Evolutionary conservation across 1,140 invertebrate species (phyloP).

Genomic region (Augochlora pura): DNA sequence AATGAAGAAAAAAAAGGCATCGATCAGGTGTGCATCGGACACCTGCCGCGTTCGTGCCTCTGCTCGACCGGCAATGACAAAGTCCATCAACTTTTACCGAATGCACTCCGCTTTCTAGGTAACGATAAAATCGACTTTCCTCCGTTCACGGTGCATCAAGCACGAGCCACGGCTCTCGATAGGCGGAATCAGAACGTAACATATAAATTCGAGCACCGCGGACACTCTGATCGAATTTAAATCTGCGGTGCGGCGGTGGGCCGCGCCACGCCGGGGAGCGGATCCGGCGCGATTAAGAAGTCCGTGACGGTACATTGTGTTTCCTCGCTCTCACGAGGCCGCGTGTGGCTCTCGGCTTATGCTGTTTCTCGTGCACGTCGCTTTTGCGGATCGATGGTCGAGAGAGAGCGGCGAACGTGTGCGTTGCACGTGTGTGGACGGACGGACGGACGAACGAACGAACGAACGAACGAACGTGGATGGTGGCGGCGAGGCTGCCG

Average conservation of each 20-base stretch:
- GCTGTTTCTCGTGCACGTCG: neutral
- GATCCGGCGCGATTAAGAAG: slow-evolving; percentile 78
- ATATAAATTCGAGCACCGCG: neutral
- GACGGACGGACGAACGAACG: neutral
- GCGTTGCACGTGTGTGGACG: slow-evolving; percentile 27
- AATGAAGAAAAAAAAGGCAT: too few relatives aligned
- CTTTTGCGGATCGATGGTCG: slow-evolving; percentile 23
- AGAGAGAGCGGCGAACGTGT: slow-evolving; percentile 22
- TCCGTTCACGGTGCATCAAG: neutral
- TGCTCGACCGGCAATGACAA: too few relatives aligned
- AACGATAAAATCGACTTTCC: slow-evolving; percentile 6
- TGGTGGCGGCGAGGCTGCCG: slow-evolving; percentile 45
- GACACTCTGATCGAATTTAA: neutral
- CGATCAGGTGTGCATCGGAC: too few relatives aligned
- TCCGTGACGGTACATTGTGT: slow-evolving; percentile 77
- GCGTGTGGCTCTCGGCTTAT: slow-evolving; percentile 41
- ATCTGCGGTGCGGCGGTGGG: neutral
- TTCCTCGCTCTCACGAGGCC: slow-evolving; percentile 57
- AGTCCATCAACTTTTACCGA: neutral
- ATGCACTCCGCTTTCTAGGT: neutral
- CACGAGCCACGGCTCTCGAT: neutral
- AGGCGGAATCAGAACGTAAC: neutral
- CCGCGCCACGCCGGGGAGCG: slow-evolving; percentile 62
- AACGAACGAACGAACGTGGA: slow-evolving; percentile 13
- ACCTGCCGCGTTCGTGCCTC: too few relatives aligned